Evolutionary conservation across 2,888 invertebrate genomes (phyloP), one percentile per base, ranked within the genome.

Genomic region (Suillia variegata): DNA sequence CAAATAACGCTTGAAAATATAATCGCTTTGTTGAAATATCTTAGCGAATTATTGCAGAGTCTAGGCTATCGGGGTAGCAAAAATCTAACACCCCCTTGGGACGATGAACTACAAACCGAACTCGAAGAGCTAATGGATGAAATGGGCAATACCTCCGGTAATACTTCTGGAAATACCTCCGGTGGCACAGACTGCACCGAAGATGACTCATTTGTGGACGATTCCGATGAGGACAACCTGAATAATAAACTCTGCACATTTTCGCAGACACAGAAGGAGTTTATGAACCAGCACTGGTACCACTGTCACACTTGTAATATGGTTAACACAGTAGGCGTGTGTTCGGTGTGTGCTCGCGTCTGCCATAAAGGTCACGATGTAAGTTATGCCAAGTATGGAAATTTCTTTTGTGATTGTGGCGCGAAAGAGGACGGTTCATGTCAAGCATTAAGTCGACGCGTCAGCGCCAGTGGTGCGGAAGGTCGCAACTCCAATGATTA

Each of bases 361-460:
- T 98, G 98, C 77, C 98, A 98, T 80, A 89, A 93, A 67, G 95
- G 94, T 0, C 98, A 98, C 78, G 98, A 98, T 80, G 90, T 98
- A 1, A 92, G 96, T 4, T 98, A 98, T 78, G 96, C 98, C 54
- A 99, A 99, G 81, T 96, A 93, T 79, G 98, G 98, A 1, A 97
- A 97, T 77, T 99, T 99, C 86, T 99, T 99, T 85, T 99, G 99
- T 77, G 98, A 98, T 81, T 99, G 99, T 79, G 98, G 98, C 2
- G 97, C 97, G 1, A 97, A 96, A 79, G 94, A 96, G 54, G 95
- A 95, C 76, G 89, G 88, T 1, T 87, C 88, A 1, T 92, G 92
- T 71, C 88, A 89, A 74, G 88, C 84, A 0, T 66, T 84, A 20
- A 84, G 82, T 21, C 71, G 81, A 6, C 76, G 82, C 56, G 70